phyloP scores from a whole-genome alignment of 2,113 vertebrate genomes.

The Pygoscelis adeliae region DNA sequence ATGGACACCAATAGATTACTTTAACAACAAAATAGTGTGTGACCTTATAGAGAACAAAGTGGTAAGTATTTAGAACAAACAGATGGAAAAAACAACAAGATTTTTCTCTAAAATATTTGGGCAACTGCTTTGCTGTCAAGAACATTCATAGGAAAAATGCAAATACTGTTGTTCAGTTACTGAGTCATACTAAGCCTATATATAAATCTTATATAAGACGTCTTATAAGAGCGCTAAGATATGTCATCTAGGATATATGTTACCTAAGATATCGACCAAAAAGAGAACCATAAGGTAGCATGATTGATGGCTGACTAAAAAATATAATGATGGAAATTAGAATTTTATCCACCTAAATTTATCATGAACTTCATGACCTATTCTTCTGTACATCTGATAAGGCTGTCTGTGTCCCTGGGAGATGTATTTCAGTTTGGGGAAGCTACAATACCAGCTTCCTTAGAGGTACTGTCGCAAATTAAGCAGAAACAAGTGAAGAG shows the following conservation, averaged over 20 bases:
- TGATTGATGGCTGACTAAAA: not conserved
- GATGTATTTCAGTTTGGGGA: not conserved
- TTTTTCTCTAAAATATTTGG: not conserved
- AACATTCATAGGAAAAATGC: conserved; percentile 4
- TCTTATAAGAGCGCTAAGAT: not conserved
- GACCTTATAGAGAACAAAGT: conserved; percentile 97
- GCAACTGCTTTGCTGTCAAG: conserved; percentile 9
- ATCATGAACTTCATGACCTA: not conserved
- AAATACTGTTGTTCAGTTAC: conserved; percentile 39
- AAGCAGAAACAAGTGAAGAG: not conserved
- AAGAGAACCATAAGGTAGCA: not conserved
- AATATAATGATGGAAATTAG: not conserved
- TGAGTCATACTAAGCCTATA: conserved; percentile 49
- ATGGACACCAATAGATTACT: conserved; percentile 93
- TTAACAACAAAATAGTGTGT: conserved; percentile 96
- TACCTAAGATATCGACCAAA: not conserved
- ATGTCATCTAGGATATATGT: not conserved
- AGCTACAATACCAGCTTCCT: not conserved
- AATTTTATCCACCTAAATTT: not conserved
- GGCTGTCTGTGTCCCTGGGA: not conserved
- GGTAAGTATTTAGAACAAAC: conserved; percentile 69
- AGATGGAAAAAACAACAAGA: not conserved
- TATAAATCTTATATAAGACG: conserved; percentile 53
- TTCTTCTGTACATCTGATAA: not conserved
- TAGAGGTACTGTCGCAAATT: not conserved